Base-by-base conservation (phyloP, 2,888 invertebrate species). In the Hydroisotoma schaefferi region DNA sequence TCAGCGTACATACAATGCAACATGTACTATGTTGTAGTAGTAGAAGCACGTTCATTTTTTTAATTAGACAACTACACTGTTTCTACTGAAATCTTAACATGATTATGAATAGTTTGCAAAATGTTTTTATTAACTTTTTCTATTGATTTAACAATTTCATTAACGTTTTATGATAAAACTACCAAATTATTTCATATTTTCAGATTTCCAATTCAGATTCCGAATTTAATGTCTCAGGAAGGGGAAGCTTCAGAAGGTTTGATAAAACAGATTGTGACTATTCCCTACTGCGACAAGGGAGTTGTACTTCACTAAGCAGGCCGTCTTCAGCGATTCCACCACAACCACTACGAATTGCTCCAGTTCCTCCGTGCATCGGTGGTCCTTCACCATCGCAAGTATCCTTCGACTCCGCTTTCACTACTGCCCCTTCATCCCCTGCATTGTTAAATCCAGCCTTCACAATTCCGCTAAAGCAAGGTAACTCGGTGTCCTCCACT, bases 191-290 rank as follows among this genome's bases (percentile, higher is more conserved):
- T 43, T 18, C 10, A 43, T 5, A 28, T 28, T 25, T 37, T 3
- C 23, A 52, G 52, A 52, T 52, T 20, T 38, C 52, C 2, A 82
- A 83, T 70, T 84, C 84, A 1, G 84, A 85, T 62, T 84, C 84
- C 2, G 85, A 85, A 73, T 81, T 84, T 61, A 78, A 82, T 63
- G 76, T 84, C 55, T 83, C 83, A 72, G 80, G 81, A 33, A 81
- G 82, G 51, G 85, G 85, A 48, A 84, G 83, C 71, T 85, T 85
- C 75, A 83, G 84, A 71, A 79, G 84, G 40, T 85, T 85, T 74
- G 85, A 85, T 70, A 81, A 82, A 15, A 81, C 84, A 33, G 84
- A 84, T 72, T 79, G 80, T 61, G 84, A 74, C 61, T 70, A 73
- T 57, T 83, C 73, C 77, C 61, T 74, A 18, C 60, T 68, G 27